A percentile compares a stretch with the other conserved stretches of the same genome.
Evolutionary conservation across 2,113 vertebrate species (phyloP).

Genomic region (Benitochromis conjunctus): DNA sequence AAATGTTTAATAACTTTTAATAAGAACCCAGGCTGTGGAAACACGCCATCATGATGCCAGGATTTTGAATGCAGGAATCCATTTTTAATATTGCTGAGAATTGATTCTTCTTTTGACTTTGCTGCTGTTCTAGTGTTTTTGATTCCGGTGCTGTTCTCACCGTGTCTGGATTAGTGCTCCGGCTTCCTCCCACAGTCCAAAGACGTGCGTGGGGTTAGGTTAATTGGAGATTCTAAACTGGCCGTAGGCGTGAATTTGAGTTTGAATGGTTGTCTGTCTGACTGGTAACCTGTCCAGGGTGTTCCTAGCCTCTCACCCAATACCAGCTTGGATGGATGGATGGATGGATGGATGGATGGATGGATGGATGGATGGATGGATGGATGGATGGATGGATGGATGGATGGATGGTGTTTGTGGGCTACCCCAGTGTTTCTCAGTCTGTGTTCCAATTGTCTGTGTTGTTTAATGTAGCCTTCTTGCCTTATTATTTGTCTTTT

Average conservation of each 20-base stretch:
- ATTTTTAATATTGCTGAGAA: background rate
- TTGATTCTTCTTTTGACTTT: background rate
- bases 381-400: too few relatives aligned
- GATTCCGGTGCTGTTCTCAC: background rate
- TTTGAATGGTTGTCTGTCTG: background rate
- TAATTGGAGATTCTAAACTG: background rate
- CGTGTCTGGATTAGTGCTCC: background rate
- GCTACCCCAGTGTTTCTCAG: background rate
- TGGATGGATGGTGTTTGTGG: background rate
- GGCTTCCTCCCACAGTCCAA: background rate
- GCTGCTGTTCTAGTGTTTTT: background rate
- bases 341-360: background rate
- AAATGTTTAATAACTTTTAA: background rate
- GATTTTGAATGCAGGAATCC: background rate
- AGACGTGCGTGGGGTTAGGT: background rate
- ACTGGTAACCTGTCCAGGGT: background rate
- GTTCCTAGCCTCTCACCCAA: background rate
- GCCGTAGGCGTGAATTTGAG: background rate
- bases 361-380: background rate
- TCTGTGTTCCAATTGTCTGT: background rate
- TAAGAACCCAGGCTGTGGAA: background rate
- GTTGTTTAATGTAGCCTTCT: background rate
- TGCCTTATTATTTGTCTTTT: background rate
- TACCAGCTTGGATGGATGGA: background rate
- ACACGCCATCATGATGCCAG: background rate